A percentile compares a stretch with the other conserved stretches of the same genome.
Evolutionary conservation across 2,888 invertebrate species (phyloP).

Genomic region (Automeris io): DNA sequence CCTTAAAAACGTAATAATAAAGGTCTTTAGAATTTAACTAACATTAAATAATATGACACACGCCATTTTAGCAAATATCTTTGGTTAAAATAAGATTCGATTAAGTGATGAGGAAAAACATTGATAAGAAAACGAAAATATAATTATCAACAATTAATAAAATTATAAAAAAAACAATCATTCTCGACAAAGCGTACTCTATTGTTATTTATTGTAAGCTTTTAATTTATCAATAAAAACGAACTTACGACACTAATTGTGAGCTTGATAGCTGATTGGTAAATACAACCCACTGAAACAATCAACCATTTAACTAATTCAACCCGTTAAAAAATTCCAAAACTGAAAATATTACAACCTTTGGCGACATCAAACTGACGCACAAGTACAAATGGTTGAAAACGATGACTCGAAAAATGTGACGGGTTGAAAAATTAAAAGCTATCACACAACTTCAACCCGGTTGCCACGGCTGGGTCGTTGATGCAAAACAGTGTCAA

Average conservation of each 20-base stretch:
- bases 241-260: too few relatives aligned
- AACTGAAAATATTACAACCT: too few relatives aligned
- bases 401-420: too few relatives aligned
- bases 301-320: too few relatives aligned
- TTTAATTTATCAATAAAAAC: too few relatives aligned
- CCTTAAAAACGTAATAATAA: background rate
- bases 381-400: too few relatives aligned
- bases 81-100: background rate
- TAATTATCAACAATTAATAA: constrained; percentile 1
- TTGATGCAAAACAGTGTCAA: background rate
- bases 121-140: background rate
- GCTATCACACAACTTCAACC: too few relatives aligned
- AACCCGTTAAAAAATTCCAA: too few relatives aligned
- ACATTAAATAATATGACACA: constrained; percentile 2
- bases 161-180: constrained; percentile 2
- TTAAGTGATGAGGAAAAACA: background rate
- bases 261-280: too few relatives aligned
- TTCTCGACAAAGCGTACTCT: background rate
- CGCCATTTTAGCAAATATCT: constrained; percentile 2
- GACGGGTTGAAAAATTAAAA: too few relatives aligned
- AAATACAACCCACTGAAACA: too few relatives aligned
- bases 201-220: background rate
- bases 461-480: background rate
- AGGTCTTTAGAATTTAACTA: background rate
- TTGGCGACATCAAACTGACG: too few relatives aligned